Percentiles rank a stretch among this genome's conserved stretches.
Conservation (phyloP, 2,113 vertebrate species). For the Manacus vitellinus region DNA sequence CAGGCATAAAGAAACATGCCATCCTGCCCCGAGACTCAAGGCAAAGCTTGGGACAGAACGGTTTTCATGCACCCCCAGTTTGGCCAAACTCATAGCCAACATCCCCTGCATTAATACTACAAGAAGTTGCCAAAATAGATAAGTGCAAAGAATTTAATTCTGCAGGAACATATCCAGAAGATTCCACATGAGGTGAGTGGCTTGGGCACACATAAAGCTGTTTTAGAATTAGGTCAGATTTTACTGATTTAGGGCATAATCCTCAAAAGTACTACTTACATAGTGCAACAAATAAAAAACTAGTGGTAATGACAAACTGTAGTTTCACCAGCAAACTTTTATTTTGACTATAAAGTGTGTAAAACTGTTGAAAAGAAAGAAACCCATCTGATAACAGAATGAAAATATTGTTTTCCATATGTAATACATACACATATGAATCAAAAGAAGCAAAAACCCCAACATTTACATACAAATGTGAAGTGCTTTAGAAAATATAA, state of each 20-base stretch:
- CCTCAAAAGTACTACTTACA: neutral
- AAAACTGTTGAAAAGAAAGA: constrained; percentile 42
- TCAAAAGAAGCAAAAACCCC: constrained; percentile 19
- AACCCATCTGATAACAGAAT: constrained; percentile 6
- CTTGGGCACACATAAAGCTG: neutral
- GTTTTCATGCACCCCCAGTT: neutral
- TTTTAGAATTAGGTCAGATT: neutral
- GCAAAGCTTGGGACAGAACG: neutral
- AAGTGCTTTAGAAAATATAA: constrained; percentile 42
- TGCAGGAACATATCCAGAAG: neutral
- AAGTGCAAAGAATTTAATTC: neutral
- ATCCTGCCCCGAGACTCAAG: neutral
- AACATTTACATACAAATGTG: constrained; percentile 40
- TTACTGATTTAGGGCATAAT: neutral
- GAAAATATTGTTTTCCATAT: constrained; percentile 33
- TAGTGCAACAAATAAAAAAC: neutral
- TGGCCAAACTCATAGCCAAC: neutral
- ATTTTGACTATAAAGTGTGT: constrained; percentile 69
- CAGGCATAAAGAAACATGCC: rapidly evolving
- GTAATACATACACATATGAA: constrained; percentile 29
- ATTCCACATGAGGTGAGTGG: neutral
- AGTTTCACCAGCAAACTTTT: constrained; percentile 72
- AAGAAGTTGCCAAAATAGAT: neutral
- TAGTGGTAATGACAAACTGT: neutral
- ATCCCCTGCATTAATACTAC: neutral